Conservation (phyloP, 1,140 invertebrate species). For the Saccostrea cuccullata region DNA sequence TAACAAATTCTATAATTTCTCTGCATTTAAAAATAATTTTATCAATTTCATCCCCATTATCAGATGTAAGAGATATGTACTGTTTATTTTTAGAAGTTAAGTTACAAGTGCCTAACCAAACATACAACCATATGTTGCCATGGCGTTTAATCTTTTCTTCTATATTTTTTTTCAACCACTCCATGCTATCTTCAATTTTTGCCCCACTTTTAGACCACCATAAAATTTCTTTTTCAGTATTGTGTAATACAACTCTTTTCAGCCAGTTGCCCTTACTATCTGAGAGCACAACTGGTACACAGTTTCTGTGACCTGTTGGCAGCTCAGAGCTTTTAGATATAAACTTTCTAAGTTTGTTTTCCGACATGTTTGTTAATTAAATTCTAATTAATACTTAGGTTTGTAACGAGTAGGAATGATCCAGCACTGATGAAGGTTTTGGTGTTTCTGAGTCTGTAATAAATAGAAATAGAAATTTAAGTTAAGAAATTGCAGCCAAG, state of each 20-base stretch:
- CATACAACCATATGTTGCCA: slow-evolving; percentile 42
- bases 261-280: slow-evolving; percentile 35
- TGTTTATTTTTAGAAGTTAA: slow-evolving; percentile 37
- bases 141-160: background rate
- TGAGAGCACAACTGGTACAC: background rate
- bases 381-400: too few species aligned
- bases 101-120: slow-evolving; percentile 50
- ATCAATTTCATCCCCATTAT: background rate
- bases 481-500: too few species aligned
- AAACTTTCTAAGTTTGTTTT: slow-evolving; percentile 39
- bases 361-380: background rate
- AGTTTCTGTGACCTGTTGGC: background rate
- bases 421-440: too few species aligned
- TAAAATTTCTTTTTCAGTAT: slow-evolving; percentile 6
- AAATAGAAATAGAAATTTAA: too few species aligned
- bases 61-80: background rate
- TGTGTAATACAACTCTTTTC: background rate
- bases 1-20: slow-evolving; percentile 24
- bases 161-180: background rate
- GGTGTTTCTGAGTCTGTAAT: too few species aligned
- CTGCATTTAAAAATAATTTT: background rate
- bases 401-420: too few species aligned
- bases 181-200: slow-evolving; percentile 3
- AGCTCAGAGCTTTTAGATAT: background rate
- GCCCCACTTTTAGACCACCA: slow-evolving; percentile 27